Conservation (phyloP, 2,113 vertebrate genomes). For the Hemiscyllium ocellatum region DNA sequence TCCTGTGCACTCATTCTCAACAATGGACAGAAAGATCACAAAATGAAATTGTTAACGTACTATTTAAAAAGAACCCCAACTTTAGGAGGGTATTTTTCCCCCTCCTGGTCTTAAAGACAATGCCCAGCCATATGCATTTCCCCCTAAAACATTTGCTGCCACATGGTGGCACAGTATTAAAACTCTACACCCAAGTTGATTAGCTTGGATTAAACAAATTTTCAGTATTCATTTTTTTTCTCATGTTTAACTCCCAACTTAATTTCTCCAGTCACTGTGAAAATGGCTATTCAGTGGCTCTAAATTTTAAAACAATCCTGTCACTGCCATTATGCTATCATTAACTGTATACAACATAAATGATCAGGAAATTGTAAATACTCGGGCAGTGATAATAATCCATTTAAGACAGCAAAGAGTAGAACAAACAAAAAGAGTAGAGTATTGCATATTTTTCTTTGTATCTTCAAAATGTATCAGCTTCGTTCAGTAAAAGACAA, state of each 20-base stretch:
- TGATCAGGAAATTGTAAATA: not conserved
- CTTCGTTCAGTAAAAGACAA: not conserved
- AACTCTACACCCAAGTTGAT: not conserved
- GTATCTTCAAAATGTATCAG: too few species aligned
- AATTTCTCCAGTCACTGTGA: not conserved
- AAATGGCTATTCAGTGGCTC: not conserved
- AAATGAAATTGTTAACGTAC: not conserved
- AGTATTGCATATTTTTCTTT: too few species aligned
- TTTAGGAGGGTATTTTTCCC: too few species aligned
- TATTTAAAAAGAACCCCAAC: not conserved
- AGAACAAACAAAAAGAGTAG: not conserved
- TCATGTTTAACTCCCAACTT: not conserved
- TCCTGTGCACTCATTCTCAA: not conserved
- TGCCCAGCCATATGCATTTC: not conserved
- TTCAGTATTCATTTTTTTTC: not conserved
- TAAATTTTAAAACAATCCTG: not conserved
- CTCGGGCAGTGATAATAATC: not conserved
- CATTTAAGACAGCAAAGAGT: not conserved
- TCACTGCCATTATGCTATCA: not conserved
- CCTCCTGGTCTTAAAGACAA: not conserved
- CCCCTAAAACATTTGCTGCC: not conserved
- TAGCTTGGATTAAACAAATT: not conserved
- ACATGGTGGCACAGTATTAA: conserved; percentile 5
- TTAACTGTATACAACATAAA: not conserved
- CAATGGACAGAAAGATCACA: not conserved